Base-by-base conservation (phyloP, 2,113 vertebrate species). In the Neolamprologus tretocephalus region DNA sequence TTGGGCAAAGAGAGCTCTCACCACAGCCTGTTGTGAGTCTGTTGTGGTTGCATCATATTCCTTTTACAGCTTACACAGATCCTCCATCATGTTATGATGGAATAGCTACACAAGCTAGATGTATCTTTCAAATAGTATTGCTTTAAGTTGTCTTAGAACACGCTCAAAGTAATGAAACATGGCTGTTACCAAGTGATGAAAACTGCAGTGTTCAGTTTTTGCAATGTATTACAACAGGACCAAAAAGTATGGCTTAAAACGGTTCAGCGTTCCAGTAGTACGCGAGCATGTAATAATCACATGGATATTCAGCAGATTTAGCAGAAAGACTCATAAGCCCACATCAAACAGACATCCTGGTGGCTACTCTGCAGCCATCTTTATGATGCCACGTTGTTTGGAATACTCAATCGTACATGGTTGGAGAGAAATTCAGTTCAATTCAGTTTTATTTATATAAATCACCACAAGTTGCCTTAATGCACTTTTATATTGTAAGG, bases 231-330 rank as follows among this genome's bases (percentile, higher is more conserved):
- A 28, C 40, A 75, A 28, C 40, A 19, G 1, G 21, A 28, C 42
- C 9, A 42, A 5, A 47, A 16, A 19, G 7, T 47, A 28, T 28
- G 23, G 9, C 6, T 75, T 75, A 75, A 75, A 8, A 47, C 9
- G 6, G 1, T 9, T 16, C 68, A 26, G 0, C 0, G 4, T 19
- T 19, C 21, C 71, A 75, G 40, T 47, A 5, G 40, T 5, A 75
- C 4, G 4, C 2, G 0, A 49, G 17, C 10, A 31, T 49, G 42
- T 49, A 19, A 31, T 31, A 10, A 49, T 75, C 16, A 28, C 13
- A 1, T 73, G 37, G 21, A 45, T 47, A 75, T 75, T 73, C 21
- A 26, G 37, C 8, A 40, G 35, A 4, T 71, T 75, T 17, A 47
- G 21, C 9, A 23, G 37, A 26, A 3, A 26, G 40, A 66, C 1